Evolutionary conservation across 1,140 invertebrate species (phyloP).

Genomic region (Lasaia peninsularis): DNA sequence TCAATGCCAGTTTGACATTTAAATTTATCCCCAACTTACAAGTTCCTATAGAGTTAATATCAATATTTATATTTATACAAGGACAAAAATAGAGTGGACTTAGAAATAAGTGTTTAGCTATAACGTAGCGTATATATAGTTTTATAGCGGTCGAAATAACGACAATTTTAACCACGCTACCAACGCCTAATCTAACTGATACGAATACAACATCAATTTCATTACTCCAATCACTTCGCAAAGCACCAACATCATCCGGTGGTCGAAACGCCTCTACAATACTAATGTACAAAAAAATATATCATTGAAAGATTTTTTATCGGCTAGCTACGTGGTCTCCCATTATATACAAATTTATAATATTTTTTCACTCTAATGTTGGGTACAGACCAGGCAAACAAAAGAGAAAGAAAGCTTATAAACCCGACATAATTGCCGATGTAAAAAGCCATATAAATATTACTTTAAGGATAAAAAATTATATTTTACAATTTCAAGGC

Average conservation of each 20-base stretch:
- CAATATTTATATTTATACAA: conserved; percentile 1
- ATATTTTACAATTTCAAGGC: not conserved
- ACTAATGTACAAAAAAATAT: conserved; percentile 50
- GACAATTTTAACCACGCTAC: conserved; percentile 7
- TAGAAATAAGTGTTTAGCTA: conserved; percentile 8
- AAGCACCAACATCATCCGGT: conserved; percentile 68
- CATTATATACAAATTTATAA: not conserved
- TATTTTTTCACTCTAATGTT: not conserved
- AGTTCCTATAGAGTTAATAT: not conserved
- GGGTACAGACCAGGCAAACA: no score
- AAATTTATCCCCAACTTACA: not conserved
- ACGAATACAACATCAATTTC: conserved; percentile 46
- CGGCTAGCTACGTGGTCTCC: not conserved
- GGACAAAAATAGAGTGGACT: not conserved
- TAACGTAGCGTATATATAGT: not conserved
- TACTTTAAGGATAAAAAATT: not conserved
- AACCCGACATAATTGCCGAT: not conserved
- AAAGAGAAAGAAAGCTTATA: no score
- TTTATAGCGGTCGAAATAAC: conserved; percentile 7
- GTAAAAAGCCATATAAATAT: not conserved
- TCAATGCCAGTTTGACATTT: not conserved
- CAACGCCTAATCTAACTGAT: conserved; percentile 12
- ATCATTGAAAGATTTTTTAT: not conserved
- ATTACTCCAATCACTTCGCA: conserved; percentile 36
- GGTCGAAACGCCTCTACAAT: conserved; percentile 50